Evolutionary conservation across 2,888 invertebrate genomes (phyloP), one percentile per base, ranked within the genome.

Genomic region (Beris chalybata): DNA sequence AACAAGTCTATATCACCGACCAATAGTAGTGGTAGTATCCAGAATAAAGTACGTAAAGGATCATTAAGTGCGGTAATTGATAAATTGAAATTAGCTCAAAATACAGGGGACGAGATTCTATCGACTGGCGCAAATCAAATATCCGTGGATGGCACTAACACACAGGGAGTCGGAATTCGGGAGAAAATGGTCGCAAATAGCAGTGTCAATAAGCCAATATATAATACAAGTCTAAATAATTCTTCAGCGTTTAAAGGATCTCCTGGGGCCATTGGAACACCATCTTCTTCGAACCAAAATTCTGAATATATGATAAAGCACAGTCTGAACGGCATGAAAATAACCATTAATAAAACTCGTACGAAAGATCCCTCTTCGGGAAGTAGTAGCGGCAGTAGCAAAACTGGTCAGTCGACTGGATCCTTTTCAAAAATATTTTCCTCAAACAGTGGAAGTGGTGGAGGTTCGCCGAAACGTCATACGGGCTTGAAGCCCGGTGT

Each of bases 281-380:
- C 61, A 12, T 15, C 38, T 12, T 52, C 50, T 22, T 83, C 83
- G 48, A 84, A 81, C 67, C 90, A 90, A 80, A 89, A 89, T 76
- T 89, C 90, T 32, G 93, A 93, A 74, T 94, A 94, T 74, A 92
- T 92, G 89, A 92, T 95, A 0, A 95, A 94, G 76, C 90, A 91
- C 15, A 92, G 93, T 76, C 76, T 78, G 56, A 93, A 93, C 73
- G 93, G 93, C 4, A 92, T 95, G 82, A 95, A 95, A 79, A 86
- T 95, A 64, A 95, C 93, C 3, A 93, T 95, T 31, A 95, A 94
- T 75, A 95, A 95, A 82, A 93, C 94, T 0, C 85, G 90, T 74
- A 86, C 87, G 29, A 90, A 91, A 76, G 90, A 91, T 66, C 85
- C 85, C 0, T 86, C 86, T 22, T 78, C 79, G 47, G 81, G 82